Percentiles rank a stretch among this genome's conserved stretches.
These are phyloP conservation scores for Andrena dorsata DNA, from an alignment of 2,888 invertebrate genomes.

Conservation along the genomic window DNA sequence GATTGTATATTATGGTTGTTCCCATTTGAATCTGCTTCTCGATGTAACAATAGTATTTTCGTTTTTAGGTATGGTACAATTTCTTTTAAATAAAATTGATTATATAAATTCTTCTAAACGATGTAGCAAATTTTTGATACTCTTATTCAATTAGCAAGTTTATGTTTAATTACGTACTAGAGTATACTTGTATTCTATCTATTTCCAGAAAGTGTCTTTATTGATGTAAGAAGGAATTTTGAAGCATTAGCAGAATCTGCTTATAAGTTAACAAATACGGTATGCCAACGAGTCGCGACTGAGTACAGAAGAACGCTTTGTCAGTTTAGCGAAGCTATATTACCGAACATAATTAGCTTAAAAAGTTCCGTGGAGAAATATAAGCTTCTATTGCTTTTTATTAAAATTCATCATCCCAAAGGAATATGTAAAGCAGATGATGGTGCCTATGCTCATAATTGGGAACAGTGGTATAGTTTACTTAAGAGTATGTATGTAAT, in stretches of 20 bases:
- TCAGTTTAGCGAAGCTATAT: conserved; percentile 86
- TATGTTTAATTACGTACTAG: background rate
- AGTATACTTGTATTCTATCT: background rate
- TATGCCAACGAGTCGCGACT: conserved; percentile 85
- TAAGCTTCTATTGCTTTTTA: conserved; percentile 86
- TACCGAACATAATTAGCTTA: conserved; percentile 85
- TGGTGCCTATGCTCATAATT: conserved; percentile 83
- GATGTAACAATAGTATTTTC: conserved; percentile 74
- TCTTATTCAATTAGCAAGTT: conserved; percentile 29
- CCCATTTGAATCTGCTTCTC: conserved; percentile 75
- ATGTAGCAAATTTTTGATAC: background rate
- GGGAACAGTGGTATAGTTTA: conserved; percentile 84
- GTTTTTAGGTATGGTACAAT: conserved; percentile 71
- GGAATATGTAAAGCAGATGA: conserved; percentile 81
- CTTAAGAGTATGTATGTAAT: conserved; percentile 83
- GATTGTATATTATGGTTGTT: conserved; percentile 85
- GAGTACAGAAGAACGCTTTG: conserved; percentile 86
- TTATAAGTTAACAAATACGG: conserved; percentile 72
- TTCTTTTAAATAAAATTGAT: conserved; percentile 25
- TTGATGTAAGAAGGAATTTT: conserved; percentile 42
- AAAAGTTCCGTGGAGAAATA: conserved; percentile 81
- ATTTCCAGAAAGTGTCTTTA: conserved; percentile 47
- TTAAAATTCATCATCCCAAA: conserved; percentile 86
- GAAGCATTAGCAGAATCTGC: conserved; percentile 67
- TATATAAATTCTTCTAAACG: background rate